These are phyloP conservation scores for Sesamia inferens DNA, from an alignment of 2,888 invertebrate species.

Conservation along the genomic window DNA sequence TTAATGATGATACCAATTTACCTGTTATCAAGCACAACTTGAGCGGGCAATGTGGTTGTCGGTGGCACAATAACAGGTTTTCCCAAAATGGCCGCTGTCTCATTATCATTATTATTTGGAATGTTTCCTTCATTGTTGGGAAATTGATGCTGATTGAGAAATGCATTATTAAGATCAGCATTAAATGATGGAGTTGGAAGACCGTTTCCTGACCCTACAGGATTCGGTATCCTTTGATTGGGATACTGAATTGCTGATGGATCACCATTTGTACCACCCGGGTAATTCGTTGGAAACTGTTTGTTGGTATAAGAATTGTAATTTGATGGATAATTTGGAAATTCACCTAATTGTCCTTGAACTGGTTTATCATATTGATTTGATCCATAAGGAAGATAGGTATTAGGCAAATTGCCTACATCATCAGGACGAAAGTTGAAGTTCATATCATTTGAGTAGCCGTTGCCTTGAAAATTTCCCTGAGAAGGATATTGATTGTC, in stretches of 20 bases:
- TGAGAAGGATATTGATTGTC: conserved; percentile 35
- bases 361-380: conserved; percentile 25
- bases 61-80: conserved; percentile 65
- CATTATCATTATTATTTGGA: conserved; percentile 49
- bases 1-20: conserved; percentile 60
- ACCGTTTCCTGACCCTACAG: conserved; percentile 2
- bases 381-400: conserved; percentile 35
- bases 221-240: conserved; percentile 19
- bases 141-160: conserved; percentile 31
- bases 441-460: conserved; percentile 6
- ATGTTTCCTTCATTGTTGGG: conserved; percentile 24
- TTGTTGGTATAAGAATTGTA: conserved; percentile 16
- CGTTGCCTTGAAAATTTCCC: conserved; percentile 35
- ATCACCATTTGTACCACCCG: conserved; percentile 10
- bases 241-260: conserved; percentile 27
- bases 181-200: conserved; percentile 23
- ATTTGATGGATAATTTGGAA: conserved; percentile 25
- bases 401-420: conserved; percentile 31
- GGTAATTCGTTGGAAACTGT: conserved; percentile 22
- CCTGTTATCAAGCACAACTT: conserved; percentile 62
- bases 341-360: conserved; percentile 7
- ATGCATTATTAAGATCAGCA: conserved; percentile 31
- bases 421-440: conserved; percentile 37
- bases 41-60: conserved; percentile 46
- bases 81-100: conserved; percentile 62